A percentile compares a stretch with the other conserved stretches of the same genome.
Conservation (phyloP, 2,797 vertebrate species). For the Tarsius wallacei region DNA sequence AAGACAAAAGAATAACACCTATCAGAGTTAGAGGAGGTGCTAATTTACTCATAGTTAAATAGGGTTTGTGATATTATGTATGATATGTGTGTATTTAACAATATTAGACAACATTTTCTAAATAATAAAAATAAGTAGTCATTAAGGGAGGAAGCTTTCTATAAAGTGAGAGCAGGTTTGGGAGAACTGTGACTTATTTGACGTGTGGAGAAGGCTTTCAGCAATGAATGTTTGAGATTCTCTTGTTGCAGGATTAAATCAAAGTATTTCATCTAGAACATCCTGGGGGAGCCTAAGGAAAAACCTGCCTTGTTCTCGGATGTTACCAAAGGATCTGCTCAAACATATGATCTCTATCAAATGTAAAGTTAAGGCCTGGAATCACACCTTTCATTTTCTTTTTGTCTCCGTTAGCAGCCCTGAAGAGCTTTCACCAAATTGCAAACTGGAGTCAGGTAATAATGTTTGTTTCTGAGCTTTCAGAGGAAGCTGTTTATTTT, state of each 20-base stretch:
- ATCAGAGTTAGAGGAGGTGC: slow-evolving; percentile 1
- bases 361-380: slow-evolving; percentile 62
- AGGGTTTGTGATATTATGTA: neutral
- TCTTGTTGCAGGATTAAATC: neutral
- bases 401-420: slow-evolving; percentile 77
- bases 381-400: slow-evolving; percentile 75
- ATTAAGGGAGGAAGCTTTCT: slow-evolving; percentile 4
- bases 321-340: slow-evolving; percentile 37
- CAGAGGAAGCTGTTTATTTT: slow-evolving; percentile 92
- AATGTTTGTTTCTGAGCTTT: slow-evolving; percentile 90
- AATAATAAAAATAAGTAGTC: slow-evolving; percentile 29
- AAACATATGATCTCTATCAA: slow-evolving; percentile 51
- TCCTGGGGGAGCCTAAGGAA: neutral
- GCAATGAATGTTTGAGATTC: slow-evolving; percentile 24
- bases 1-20: slow-evolving; percentile 55
- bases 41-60: slow-evolving; percentile 52
- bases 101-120: slow-evolving; percentile 15
- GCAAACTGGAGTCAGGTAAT: slow-evolving; percentile 84
- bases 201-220: neutral
- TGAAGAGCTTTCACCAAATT: slow-evolving; percentile 85
- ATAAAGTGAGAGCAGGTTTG: neutral
- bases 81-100: neutral
- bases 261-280: neutral
- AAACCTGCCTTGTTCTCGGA: slow-evolving; percentile 12
- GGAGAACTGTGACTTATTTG: slow-evolving; percentile 26